Percentiles rank a stretch among this genome's conserved stretches.
Conservation (phyloP, 2,797 vertebrate genomes). For the Mastacembelus armatus region DNA sequence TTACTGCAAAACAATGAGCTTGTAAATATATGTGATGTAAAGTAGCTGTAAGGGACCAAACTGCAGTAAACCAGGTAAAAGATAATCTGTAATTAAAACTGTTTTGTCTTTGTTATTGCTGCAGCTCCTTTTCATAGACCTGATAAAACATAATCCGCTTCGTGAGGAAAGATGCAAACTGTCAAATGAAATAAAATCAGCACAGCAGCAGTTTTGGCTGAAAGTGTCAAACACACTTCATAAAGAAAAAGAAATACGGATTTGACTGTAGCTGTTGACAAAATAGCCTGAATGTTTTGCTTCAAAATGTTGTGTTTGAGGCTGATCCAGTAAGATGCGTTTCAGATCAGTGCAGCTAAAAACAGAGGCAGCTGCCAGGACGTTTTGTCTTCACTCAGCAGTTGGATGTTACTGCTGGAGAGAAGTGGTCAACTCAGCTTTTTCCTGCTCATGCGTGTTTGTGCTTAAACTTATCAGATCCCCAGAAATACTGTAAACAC, state of each 20-base stretch:
- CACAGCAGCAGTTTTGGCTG: constrained; percentile 18
- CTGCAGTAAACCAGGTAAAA: no score
- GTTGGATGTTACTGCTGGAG: constrained; percentile 42
- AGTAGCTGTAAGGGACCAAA: not conserved
- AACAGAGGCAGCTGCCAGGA: constrained; percentile 45
- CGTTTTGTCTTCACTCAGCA: constrained; percentile 62
- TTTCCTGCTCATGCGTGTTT: constrained; percentile 20
- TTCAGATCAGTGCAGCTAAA: constrained; percentile 52
- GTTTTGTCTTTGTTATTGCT: constrained; percentile 3
- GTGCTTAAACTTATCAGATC: constrained; percentile 8
- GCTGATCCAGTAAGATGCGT: constrained; percentile 57
- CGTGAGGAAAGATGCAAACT: constrained; percentile 43
- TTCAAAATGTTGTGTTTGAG: constrained; percentile 40
- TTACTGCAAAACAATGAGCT: no score
- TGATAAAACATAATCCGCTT: constrained; percentile 51
- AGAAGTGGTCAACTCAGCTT: constrained; percentile 66
- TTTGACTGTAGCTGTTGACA: constrained; percentile 44
- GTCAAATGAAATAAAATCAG: constrained; percentile 25
- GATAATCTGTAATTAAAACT: no score
- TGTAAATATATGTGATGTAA: no score
- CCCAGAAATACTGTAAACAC: constrained; percentile 3
- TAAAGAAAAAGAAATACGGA: constrained; percentile 24
- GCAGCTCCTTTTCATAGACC: constrained; percentile 20
- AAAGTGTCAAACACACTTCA: constrained; percentile 10
- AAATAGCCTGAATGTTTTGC: constrained; percentile 23